phyloP scores from a whole-genome alignment of 1,140 invertebrate genomes.

The Melitaea cinxia region DNA sequence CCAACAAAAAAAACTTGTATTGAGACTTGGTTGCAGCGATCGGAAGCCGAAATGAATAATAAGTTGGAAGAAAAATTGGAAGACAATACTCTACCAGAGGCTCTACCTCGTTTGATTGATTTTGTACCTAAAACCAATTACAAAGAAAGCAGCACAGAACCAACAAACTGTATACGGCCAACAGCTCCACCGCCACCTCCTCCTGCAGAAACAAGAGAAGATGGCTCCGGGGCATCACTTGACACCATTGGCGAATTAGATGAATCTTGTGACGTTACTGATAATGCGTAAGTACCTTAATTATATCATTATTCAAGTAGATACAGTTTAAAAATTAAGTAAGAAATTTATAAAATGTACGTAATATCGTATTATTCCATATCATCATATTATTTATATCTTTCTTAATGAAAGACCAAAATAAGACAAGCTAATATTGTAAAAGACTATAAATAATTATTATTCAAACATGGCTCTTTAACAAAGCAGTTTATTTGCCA shows the following conservation, averaged over 20 bases:
- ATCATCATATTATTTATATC: too few species aligned
- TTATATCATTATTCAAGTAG: background rate
- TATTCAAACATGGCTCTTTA: conserved; percentile 8
- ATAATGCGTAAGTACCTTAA: conserved; percentile 65
- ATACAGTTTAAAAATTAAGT: background rate
- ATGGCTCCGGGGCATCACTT: conserved; percentile 77
- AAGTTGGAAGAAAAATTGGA: conserved; percentile 61
- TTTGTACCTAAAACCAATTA: conserved; percentile 84
- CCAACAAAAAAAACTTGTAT: conserved; percentile 80
- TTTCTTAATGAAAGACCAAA: too few species aligned
- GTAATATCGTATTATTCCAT: background rate
- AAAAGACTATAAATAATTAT: conserved; percentile 15
- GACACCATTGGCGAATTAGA: conserved; percentile 87
- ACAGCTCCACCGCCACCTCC: conserved; percentile 66
- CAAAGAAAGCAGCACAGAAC: conserved; percentile 63
- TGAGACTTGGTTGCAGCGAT: conserved; percentile 78
- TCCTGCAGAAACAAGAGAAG: conserved; percentile 69
- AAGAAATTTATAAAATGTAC: background rate
- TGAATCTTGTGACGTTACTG: conserved; percentile 78
- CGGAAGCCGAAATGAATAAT: conserved; percentile 75
- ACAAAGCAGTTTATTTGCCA: conserved; percentile 27
- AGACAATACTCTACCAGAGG: conserved; percentile 64
- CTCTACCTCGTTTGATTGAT: conserved; percentile 85
- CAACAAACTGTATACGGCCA: conserved; percentile 49
- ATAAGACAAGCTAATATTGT: conserved; percentile 13